These are phyloP conservation scores for Brassicogethes aeneus DNA, from an alignment of 2,888 invertebrate species.

Conservation along the genomic window DNA sequence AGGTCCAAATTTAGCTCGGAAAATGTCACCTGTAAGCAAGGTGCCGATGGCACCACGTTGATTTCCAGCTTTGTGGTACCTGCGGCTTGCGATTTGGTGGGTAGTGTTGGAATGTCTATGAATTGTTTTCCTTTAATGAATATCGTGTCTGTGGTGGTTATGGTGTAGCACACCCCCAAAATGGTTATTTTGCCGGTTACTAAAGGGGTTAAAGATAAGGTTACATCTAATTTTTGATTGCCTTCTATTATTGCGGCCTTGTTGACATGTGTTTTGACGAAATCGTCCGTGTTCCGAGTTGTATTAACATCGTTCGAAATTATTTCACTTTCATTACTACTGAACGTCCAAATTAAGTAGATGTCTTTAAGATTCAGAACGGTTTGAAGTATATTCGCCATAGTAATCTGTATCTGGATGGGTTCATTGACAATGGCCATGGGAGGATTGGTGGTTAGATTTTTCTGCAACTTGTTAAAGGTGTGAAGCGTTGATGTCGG, in stretches of 20 bases:
- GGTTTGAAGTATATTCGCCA: conserved; percentile 70
- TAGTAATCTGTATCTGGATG: conserved; percentile 65
- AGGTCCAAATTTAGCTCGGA: conserved; percentile 57
- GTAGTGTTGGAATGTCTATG: conserved; percentile 39
- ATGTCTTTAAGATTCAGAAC: conserved; percentile 60
- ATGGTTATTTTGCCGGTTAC: conserved; percentile 64
- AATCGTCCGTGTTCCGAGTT: conserved; percentile 36
- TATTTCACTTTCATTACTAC: conserved; percentile 32
- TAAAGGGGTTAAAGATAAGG: conserved; percentile 64
- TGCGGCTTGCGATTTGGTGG: conserved; percentile 11
- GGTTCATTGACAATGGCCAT: conserved; percentile 73
- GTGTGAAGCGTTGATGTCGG: conserved; percentile 69
- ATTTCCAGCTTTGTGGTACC: conserved; percentile 51
- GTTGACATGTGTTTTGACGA: conserved; percentile 50
- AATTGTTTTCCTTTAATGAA: conserved; percentile 52
- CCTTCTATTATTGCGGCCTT: conserved; percentile 50
- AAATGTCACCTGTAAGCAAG: conserved; percentile 73
- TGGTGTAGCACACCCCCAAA: conserved; percentile 51
- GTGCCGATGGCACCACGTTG: conserved; percentile 67
- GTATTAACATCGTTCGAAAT: conserved; percentile 29
- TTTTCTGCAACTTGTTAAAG: conserved; percentile 52
- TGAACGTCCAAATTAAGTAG: conserved; percentile 64
- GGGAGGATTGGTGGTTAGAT: conserved; percentile 49
- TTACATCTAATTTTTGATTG: conserved; percentile 52
- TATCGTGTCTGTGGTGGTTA: conserved; percentile 35